Conservation (phyloP, 1,140 invertebrate species). For the Cepaea nemoralis region DNA sequence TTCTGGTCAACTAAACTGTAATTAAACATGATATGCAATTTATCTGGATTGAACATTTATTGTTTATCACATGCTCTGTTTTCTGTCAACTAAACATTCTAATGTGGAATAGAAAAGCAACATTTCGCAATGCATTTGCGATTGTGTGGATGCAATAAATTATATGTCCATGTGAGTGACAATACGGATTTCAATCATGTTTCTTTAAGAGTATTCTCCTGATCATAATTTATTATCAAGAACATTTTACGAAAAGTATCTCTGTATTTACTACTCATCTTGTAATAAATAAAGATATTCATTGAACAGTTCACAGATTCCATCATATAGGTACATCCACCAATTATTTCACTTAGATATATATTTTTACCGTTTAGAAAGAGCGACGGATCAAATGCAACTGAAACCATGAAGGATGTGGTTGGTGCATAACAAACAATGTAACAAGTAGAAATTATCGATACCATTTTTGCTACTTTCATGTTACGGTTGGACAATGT, state of each 20-base stretch:
- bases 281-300: slow-evolving; percentile 26
- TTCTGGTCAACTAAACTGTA: no score
- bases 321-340: background rate
- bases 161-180: no score
- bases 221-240: no score
- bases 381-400: background rate
- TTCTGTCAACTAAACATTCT: no score
- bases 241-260: background rate
- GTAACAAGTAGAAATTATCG: slow-evolving; percentile 11
- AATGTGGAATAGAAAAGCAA: no score
- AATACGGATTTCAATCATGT: no score
- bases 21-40: no score
- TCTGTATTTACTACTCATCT: slow-evolving; percentile 14
- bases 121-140: no score
- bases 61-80: no score
- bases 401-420: background rate
- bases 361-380: background rate
- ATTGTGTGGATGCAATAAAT: no score
- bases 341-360: background rate
- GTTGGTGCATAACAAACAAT: slow-evolving; percentile 1
- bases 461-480: slow-evolving; percentile 14
- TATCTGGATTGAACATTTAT: no score
- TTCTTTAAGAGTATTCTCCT: no score
- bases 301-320: background rate
- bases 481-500: background rate